Conservation (phyloP, 2,113 vertebrate genomes). For the Osmerus eperlanus region DNA sequence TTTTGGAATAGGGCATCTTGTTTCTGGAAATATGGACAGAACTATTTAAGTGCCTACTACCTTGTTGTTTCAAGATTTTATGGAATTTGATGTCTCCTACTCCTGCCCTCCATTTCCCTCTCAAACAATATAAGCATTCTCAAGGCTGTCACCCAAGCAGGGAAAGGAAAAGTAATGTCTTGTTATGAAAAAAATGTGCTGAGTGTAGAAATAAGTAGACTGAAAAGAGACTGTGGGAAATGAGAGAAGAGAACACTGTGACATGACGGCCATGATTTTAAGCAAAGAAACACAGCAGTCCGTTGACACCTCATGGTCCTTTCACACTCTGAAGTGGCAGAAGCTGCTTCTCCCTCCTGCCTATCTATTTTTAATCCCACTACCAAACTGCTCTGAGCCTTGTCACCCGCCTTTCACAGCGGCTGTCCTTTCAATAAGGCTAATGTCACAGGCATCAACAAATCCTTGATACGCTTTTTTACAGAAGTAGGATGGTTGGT, state of each 20-base stretch:
- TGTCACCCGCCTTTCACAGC: slow-evolving; percentile 56
- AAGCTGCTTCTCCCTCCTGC: slow-evolving; percentile 45
- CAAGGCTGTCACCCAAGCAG: too few relatives aligned
- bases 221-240: background rate
- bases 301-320: slow-evolving; percentile 30
- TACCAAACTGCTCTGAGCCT: slow-evolving; percentile 53
- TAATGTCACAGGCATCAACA: slow-evolving; percentile 56
- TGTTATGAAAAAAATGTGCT: too few relatives aligned
- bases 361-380: slow-evolving; percentile 68
- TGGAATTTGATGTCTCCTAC: too few relatives aligned
- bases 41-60: too few relatives aligned
- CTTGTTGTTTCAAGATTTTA: too few relatives aligned
- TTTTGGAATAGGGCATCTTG: background rate
- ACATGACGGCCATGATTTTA: slow-evolving; percentile 28
- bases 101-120: too few relatives aligned
- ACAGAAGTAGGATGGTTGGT: slow-evolving; percentile 40
- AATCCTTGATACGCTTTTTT: slow-evolving; percentile 42
- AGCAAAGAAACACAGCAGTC: slow-evolving; percentile 37
- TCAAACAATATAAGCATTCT: too few relatives aligned
- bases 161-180: too few relatives aligned
- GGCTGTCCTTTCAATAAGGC: slow-evolving; percentile 62
- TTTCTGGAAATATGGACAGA: background rate
- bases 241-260: slow-evolving; percentile 30
- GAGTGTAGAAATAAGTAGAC: too few relatives aligned
- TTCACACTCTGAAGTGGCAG: slow-evolving; percentile 38